Base-by-base conservation (phyloP, 1,140 invertebrate genomes). In the Ceratina japonica region DNA sequence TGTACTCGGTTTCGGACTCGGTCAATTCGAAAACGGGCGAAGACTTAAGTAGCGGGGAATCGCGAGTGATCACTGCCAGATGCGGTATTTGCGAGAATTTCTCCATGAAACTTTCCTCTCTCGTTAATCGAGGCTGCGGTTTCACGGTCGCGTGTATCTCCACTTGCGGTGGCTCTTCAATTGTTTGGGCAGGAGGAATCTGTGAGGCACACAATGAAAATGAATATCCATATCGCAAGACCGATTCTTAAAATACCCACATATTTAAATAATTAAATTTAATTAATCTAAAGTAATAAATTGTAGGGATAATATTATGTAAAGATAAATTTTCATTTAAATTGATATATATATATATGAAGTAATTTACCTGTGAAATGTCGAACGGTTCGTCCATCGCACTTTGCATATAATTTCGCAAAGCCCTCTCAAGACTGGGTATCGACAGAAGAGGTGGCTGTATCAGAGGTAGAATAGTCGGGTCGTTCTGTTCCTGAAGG, bases 1-100 rank as follows among this genome's bases (percentile, higher is more conserved):
- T 96, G 91, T 99, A 99, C 92, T 99, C 99, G 0, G 98, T 99
- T 93, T 99, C 99, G 0, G 97, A 96, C 93, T 99, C 99, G 0
- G 99, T 99, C n/a, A 99, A 94, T 89, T 98, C 97, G 15, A 98
- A 94, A 0, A 97, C 95, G 8, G 94, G 91, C 1, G 97, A 98
- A 2, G 97, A 98, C 89, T 97, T 97, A 91, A 99, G 98, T 0
- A 99, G 91, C 1, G 96, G 94, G 4, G 74, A 87, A 96, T 76
- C 95, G 12, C 80, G 80, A 65, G 93, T 88, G 85, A 94, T 80
- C 56, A 80, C 66, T 1, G 90, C 84, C 12, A 94, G 83, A 49
- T 86, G 93, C 69, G 96, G 95, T 61, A 96, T 94, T 68, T 95
- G 95, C 0, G 94, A 92, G 58, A 99, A 91, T 91, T 98, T 97